Evolutionary conservation across 1,140 invertebrate species (phyloP).

Genomic region (Drosophila setifemur): DNA sequence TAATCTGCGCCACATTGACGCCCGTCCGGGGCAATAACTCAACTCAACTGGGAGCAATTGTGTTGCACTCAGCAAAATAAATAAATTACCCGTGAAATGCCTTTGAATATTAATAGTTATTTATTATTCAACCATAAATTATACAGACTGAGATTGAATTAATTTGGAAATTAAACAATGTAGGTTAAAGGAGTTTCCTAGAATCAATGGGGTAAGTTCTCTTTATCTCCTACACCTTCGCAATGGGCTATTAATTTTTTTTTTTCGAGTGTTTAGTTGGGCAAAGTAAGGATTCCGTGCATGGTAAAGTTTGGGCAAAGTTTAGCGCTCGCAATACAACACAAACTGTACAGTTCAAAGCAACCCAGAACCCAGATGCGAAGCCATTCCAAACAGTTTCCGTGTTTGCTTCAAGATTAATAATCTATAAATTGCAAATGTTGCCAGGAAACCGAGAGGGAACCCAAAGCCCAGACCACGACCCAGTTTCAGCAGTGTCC

Average conservation of each 20-base stretch:
- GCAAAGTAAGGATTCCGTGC: not conserved
- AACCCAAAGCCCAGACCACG: slow-evolving; percentile 12
- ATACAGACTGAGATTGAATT: too few relatives aligned
- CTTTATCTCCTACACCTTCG: too few relatives aligned
- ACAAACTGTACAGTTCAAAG: too few relatives aligned
- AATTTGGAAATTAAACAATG: too few relatives aligned
- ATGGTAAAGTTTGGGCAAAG: slow-evolving; percentile 33
- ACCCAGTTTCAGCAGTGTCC: slow-evolving; percentile 42
- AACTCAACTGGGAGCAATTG: slow-evolving; percentile 54
- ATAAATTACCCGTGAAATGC: too few relatives aligned
- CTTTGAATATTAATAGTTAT: too few relatives aligned
- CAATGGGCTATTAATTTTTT: not conserved
- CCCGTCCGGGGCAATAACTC: slow-evolving; percentile 60
- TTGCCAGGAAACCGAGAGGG: slow-evolving; percentile 11
- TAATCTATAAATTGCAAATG: slow-evolving; percentile 65
- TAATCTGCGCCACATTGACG: slow-evolving; percentile 69
- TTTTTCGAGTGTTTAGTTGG: not conserved
- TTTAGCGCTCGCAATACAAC: slow-evolving; percentile 29
- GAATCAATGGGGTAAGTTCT: too few relatives aligned
- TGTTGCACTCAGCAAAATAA: not conserved
- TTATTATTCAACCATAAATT: too few relatives aligned
- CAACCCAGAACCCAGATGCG: slow-evolving; percentile 2
- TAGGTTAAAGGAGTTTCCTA: too few relatives aligned
- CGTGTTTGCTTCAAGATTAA: slow-evolving; percentile 45
- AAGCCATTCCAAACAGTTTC: slow-evolving; percentile 17